Conservation (phyloP, 2,113 vertebrate species). For the Amphiprion percula region DNA sequence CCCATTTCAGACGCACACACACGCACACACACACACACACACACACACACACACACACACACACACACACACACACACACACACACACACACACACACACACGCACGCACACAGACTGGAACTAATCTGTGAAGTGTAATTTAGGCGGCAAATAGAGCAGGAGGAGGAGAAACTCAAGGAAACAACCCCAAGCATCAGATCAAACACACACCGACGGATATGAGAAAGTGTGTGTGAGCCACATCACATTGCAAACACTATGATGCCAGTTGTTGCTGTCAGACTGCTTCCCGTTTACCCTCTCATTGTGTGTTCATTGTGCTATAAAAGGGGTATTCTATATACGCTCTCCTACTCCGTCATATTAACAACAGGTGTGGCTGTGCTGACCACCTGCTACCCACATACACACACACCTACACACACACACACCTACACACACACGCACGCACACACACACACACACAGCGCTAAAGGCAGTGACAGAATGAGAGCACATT, state of each 20-base stretch:
- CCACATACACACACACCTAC: slow-evolving; percentile 22
- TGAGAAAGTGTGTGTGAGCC: not conserved
- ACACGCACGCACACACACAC: slow-evolving; percentile 7
- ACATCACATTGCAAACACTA: not conserved
- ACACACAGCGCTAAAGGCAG: slow-evolving; percentile 14
- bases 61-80: slow-evolving; percentile 4
- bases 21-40: slow-evolving; percentile 9
- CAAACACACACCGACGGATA: not conserved
- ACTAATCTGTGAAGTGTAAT: slow-evolving; percentile 27
- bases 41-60: slow-evolving; percentile 5
- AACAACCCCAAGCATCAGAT: not conserved
- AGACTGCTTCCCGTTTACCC: slow-evolving; percentile 15
- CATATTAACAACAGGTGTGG: slow-evolving; percentile 63
- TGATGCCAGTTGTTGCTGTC: slow-evolving; percentile 11
- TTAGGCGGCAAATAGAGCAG: slow-evolving; percentile 7
- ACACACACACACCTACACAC: slow-evolving; percentile 15
- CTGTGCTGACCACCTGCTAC: slow-evolving; percentile 63
- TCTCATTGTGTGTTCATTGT: slow-evolving; percentile 9
- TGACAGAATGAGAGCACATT: slow-evolving; percentile 75
- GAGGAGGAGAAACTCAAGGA: not conserved
- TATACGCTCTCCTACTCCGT: slow-evolving; percentile 36
- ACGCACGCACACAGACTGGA: slow-evolving; percentile 16
- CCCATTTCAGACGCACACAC: not conserved
- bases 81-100: not conserved
- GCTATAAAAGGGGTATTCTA: slow-evolving; percentile 54